Evolutionary conservation across 2,113 vertebrate species (phyloP).

Genomic region (Falco punctatus): DNA sequence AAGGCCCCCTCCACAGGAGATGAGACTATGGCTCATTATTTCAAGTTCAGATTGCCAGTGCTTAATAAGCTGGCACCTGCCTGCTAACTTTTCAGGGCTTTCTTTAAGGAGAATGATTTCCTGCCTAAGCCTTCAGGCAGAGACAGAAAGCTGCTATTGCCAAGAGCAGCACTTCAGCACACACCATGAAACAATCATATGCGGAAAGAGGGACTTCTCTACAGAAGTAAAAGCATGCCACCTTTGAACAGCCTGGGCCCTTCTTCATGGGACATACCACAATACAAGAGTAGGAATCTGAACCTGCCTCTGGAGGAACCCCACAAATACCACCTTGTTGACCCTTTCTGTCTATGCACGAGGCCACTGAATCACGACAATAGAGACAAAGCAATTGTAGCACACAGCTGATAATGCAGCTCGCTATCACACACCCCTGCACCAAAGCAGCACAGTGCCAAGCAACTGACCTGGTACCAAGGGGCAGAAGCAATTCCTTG

Average conservation of each 20-base stretch:
- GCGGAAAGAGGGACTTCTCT: background rate
- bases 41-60: background rate
- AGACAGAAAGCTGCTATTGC: background rate
- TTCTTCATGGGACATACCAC: background rate
- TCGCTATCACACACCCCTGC: background rate
- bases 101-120: background rate
- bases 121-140: background rate
- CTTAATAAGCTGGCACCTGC: background rate
- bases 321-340: background rate
- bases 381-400: background rate
- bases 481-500: background rate
- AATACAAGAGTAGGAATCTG: rapidly evolving
- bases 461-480: background rate
- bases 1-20: background rate
- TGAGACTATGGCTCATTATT: background rate
- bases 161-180: background rate
- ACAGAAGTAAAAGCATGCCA: background rate
- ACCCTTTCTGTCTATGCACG: background rate
- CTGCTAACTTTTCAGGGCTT: background rate
- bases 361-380: background rate
- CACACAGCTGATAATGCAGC: background rate
- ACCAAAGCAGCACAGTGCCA: background rate
- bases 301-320: background rate
- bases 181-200: background rate
- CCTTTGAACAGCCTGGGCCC: background rate